phyloP scores from a whole-genome alignment of 2,888 invertebrate species.

The Mechanitis mazaeus region DNA sequence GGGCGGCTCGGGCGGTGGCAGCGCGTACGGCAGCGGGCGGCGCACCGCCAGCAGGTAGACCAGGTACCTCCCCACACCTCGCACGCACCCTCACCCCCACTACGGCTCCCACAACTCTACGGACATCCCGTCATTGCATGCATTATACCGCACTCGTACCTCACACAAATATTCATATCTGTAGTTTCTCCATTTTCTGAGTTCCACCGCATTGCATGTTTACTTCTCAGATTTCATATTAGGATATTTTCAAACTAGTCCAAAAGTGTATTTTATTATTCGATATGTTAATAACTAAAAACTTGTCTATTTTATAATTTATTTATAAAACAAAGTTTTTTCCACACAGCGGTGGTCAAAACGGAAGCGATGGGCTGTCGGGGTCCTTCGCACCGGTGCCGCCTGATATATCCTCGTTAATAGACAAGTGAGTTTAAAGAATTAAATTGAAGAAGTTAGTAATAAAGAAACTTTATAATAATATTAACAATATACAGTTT shows the following conservation, averaged over 20 bases:
- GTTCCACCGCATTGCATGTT: not conserved
- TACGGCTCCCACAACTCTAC: conserved; percentile 26
- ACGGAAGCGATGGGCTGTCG: conserved; percentile 62
- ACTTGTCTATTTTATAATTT: no score
- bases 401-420: conserved; percentile 71
- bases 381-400: conserved; percentile 63
- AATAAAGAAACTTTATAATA: no score
- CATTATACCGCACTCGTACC: no score
- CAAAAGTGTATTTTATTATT: no score
- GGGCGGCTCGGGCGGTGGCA: conserved; percentile 65
- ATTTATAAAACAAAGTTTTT: conserved; percentile 14
- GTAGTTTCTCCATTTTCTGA: not conserved
- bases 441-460: no score
- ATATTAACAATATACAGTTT: not conserved
- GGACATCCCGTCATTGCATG: conserved; percentile 21
- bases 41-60: conserved; percentile 77
- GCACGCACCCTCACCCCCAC: conserved; percentile 27
- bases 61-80: conserved; percentile 69
- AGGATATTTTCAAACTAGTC: no score
- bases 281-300: no score
- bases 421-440: conserved; percentile 60
- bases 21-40: conserved; percentile 68
- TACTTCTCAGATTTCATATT: no score
- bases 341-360: conserved; percentile 56
- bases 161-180: not conserved